A percentile compares a stretch with the other conserved stretches of the same genome.
phyloP scores from a whole-genome alignment of 2,113 vertebrate species.

The Passer montanus region DNA sequence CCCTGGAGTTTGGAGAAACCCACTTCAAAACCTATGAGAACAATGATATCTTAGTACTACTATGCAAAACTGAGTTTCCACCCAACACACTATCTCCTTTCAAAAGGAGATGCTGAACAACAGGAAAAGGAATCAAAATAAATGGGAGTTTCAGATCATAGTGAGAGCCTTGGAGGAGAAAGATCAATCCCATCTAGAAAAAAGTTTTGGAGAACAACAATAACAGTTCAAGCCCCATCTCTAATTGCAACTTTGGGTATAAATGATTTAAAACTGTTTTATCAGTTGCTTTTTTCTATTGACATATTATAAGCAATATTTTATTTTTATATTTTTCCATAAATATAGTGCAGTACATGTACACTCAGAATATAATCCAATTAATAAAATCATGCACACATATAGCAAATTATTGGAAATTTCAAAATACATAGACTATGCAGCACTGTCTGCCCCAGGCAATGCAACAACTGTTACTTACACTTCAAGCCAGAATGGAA shows the following conservation, averaged over 20 bases:
- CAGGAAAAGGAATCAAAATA: not conserved
- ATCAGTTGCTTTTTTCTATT: not conserved
- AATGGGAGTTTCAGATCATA: not conserved
- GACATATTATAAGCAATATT: not conserved
- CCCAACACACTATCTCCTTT: not conserved
- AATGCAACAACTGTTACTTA: not conserved
- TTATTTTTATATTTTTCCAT: not conserved
- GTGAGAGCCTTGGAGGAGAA: not conserved
- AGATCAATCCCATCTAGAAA: not conserved
- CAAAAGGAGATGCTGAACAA: not conserved
- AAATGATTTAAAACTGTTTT: not conserved
- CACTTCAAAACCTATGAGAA: not conserved
- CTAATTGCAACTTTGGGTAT: not conserved
- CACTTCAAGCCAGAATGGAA: not conserved
- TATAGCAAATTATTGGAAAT: not conserved
- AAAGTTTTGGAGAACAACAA: not conserved
- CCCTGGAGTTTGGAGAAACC: not conserved
- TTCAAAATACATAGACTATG: not conserved
- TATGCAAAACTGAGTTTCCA: not conserved
- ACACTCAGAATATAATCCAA: not conserved
- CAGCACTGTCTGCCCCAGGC: not conserved
- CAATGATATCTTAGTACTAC: not conserved
- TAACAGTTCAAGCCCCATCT: not conserved
- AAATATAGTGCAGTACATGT: not conserved
- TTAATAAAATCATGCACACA: conserved; percentile 11